Evolutionary conservation across 2,113 vertebrate species (phyloP), one percentile per base, ranked within the genome.

Genomic region (Carassius auratus): DNA sequence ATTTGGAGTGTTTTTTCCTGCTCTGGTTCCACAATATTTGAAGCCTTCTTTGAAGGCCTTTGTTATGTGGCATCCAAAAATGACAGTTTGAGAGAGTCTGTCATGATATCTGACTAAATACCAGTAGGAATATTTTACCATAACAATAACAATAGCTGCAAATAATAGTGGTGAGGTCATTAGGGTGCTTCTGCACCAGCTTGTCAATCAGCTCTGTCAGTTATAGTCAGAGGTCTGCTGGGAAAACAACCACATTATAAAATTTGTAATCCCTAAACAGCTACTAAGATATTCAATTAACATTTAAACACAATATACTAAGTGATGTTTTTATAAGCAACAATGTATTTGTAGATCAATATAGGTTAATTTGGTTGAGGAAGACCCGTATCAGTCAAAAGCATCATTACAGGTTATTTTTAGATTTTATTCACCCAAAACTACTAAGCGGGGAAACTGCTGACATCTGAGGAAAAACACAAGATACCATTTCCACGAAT

Each of bases 81-180:
- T 73, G 15, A 52, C 23, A 8, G 13, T 76, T 30, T 33, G n/a
- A 76, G 75, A 76, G 50, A 30, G 26, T 50, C 42, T 50, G 76
- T n/a, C 50, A n/a, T 77, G 55, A 62, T 62, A 23, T 10, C 36
- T 66, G 7, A 36, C 17, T 38, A 59, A n/a, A 78, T 38, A 6
- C 30, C 55, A 59, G 61, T 30, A 68, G 57, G 57, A 21, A 42
- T 38, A 48, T 59, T 48, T 45, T 48, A 42, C 38, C 38, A 86
- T 76, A 86, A 88, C 85, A 89, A 61, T 68, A 21, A 57, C 2
- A 84, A 86, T 85, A 90, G 84, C 81, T 77, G 82, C 73, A 83
- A 88, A 87, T 87, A 92, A 94, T 91, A 94, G 93, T 88, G 21
- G 71, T 87, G 85, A 88, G 83, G 88, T 92, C 91, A 94, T 85